These are phyloP conservation scores for Montipora capitata DNA, from an alignment of 92 coral and sea anemone genomes.

Conservation along the genomic window DNA sequence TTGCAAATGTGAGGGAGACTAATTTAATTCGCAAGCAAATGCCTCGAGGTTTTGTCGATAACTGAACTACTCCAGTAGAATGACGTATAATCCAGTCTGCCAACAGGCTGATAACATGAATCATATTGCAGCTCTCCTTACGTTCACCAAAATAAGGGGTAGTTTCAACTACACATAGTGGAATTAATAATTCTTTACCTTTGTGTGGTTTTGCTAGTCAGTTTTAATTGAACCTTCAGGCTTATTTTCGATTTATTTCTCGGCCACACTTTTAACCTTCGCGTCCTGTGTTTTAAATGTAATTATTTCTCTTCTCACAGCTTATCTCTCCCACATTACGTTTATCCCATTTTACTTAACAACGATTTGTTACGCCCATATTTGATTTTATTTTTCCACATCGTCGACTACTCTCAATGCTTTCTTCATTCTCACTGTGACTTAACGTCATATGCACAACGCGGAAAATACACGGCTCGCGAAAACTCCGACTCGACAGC, in stretches of 20 bases:
- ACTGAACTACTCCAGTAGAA: background rate
- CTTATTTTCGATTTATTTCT: background rate
- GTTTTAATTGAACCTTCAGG: constrained; percentile 16
- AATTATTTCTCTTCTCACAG: constrained; percentile 22
- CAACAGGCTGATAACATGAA: too few relatives aligned
- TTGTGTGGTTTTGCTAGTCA: background rate
- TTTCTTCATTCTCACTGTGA: too few relatives aligned
- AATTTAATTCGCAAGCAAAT: background rate
- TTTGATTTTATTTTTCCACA: too few relatives aligned
- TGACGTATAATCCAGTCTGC: too few relatives aligned
- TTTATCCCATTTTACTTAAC: background rate
- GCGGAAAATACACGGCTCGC: too few relatives aligned
- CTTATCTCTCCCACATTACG: background rate
- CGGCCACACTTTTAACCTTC: constrained; percentile 26
- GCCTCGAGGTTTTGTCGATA: constrained; percentile 11
- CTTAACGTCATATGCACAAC: too few relatives aligned
- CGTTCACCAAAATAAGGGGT: too few relatives aligned
- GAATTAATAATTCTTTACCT: background rate
- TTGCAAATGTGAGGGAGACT: constrained; percentile 10
- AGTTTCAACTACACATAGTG: too few relatives aligned
- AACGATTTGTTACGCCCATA: too few relatives aligned
- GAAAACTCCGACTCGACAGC: too few relatives aligned
- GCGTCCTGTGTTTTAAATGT: constrained; percentile 44
- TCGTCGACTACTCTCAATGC: too few relatives aligned
- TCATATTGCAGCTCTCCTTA: too few relatives aligned